Conservation (phyloP, 2,888 invertebrate genomes). For the Labia minor region DNA sequence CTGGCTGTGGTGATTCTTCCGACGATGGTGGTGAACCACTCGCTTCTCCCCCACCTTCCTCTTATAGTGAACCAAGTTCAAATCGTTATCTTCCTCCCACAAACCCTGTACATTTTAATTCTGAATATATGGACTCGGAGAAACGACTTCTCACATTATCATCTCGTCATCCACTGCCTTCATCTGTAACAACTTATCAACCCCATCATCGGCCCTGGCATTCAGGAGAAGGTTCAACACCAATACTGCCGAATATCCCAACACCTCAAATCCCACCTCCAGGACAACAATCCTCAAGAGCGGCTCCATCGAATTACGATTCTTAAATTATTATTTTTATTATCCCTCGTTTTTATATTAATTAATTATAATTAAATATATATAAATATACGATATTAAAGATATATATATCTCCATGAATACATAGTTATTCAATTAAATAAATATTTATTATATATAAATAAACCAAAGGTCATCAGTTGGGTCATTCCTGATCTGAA, state of each 20-base stretch:
- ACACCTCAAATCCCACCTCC: too few species aligned
- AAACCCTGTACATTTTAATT: background rate
- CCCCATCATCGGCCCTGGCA: background rate
- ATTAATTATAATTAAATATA: too few species aligned
- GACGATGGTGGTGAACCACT: constrained; percentile 44
- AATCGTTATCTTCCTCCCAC: background rate
- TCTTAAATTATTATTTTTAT: too few species aligned
- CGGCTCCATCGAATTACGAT: too few species aligned
- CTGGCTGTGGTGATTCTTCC: constrained; percentile 42
- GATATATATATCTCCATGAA: too few species aligned
- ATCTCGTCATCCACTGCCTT: background rate
- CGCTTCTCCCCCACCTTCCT: constrained; percentile 30
- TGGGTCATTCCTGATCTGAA: too few species aligned
- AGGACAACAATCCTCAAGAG: too few species aligned
- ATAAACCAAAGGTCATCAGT: too few species aligned
- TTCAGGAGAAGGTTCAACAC: background rate
- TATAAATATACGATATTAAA: too few species aligned
- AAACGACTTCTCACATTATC: background rate
- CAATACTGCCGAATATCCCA: background rate
- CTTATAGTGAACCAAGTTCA: background rate
- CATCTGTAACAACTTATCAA: background rate
- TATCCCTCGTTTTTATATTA: too few species aligned
- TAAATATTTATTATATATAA: too few species aligned
- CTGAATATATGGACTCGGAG: background rate
- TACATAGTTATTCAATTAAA: too few species aligned